These are phyloP conservation scores for Cotesia vestalis DNA, from an alignment of 1,140 invertebrate genomes.

Conservation along the genomic window DNA sequence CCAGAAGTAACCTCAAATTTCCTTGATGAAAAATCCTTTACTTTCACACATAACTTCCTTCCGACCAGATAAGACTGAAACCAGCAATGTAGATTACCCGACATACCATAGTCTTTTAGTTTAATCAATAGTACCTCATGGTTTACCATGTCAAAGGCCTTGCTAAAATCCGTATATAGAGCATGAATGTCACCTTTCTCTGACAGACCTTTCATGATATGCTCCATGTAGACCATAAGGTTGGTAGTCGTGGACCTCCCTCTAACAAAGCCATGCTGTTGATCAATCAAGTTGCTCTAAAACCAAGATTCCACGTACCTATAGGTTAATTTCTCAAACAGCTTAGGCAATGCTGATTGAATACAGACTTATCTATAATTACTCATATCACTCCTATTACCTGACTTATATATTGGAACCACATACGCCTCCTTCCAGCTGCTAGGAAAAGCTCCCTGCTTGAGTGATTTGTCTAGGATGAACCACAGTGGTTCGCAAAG, in stretches of 20 bases:
- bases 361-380: not conserved
- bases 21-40: not conserved
- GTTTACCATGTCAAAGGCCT: not conserved
- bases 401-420: not conserved
- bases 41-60: not conserved
- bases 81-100: not conserved
- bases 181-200: not conserved
- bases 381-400: not conserved
- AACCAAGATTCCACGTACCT: not conserved
- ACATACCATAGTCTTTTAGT: not conserved
- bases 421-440: not conserved
- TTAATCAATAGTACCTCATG: not conserved
- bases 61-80: not conserved
- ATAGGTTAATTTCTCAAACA: not conserved
- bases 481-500: not conserved
- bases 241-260: not conserved
- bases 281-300: not conserved
- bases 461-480: not conserved
- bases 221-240: not conserved
- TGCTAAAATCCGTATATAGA: not conserved
- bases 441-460: not conserved
- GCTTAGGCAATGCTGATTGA: not conserved
- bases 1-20: not conserved
- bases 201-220: not conserved
- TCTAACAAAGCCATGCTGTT: not conserved